These are phyloP conservation scores for Pygoscelis adeliae DNA, from an alignment of 2,113 vertebrate species.

Conservation along the genomic window DNA sequence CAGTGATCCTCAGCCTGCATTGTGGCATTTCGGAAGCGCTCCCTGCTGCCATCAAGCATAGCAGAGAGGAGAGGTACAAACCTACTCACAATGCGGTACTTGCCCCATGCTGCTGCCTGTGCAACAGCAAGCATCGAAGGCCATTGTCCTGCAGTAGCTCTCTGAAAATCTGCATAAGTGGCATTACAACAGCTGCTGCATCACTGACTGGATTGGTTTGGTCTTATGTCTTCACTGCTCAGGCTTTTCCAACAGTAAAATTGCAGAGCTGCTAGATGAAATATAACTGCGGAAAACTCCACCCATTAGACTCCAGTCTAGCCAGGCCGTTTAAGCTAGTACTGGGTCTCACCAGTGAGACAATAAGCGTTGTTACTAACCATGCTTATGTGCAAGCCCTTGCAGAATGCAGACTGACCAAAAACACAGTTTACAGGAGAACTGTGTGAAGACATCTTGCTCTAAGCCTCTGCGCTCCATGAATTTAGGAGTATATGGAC, in stretches of 20 bases:
- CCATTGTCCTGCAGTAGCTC: not conserved
- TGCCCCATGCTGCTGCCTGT: not conserved
- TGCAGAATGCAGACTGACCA: not conserved
- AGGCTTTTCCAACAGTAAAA: not conserved
- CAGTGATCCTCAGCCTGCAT: not conserved
- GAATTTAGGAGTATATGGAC: not conserved
- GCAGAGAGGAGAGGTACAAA: not conserved
- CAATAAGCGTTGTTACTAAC: not conserved
- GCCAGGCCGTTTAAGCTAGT: not conserved
- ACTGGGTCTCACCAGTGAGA: not conserved
- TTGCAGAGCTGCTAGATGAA: not conserved
- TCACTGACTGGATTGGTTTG: fast-evolving
- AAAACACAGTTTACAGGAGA: not conserved
- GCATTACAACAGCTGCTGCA: not conserved
- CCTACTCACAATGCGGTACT: fast-evolving
- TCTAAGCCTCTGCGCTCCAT: not conserved
- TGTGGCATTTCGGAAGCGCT: fast-evolving
- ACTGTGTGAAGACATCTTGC: not conserved
- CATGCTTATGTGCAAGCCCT: fast-evolving
- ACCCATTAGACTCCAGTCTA: not conserved
- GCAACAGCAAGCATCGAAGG: not conserved
- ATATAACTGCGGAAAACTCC: not conserved
- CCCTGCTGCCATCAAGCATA: not conserved
- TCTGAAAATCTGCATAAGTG: not conserved
- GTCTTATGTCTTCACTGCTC: not conserved